phyloP scores from a whole-genome alignment of 2,888 invertebrate species.

The Torymus texanus region DNA sequence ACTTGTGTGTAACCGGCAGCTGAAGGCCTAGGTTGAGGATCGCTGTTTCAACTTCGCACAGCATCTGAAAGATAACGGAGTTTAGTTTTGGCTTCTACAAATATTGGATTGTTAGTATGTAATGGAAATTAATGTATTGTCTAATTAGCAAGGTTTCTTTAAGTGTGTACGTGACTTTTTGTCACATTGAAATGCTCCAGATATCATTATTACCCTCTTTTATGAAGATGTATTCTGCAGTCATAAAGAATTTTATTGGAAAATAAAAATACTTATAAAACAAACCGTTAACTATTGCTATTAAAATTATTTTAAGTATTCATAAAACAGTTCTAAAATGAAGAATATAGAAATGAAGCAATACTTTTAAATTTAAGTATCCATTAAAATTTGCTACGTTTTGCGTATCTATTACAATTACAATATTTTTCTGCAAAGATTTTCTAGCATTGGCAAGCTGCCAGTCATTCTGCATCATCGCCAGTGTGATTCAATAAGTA shows the following conservation, averaged over 20 bases:
- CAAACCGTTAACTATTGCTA: neutral
- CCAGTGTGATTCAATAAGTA: conserved; percentile 19
- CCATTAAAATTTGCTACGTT: conserved; percentile 5
- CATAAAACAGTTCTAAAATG: conserved; percentile 2
- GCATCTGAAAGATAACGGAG: conserved; percentile 68
- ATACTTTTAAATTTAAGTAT: neutral
- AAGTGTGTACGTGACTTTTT: too few relatives aligned
- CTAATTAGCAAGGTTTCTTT: too few relatives aligned
- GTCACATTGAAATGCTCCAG: too few relatives aligned
- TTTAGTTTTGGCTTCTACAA: too few relatives aligned
- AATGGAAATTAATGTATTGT: too few relatives aligned
- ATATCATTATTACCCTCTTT: too few relatives aligned
- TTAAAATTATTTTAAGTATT: neutral
- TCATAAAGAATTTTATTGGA: too few relatives aligned
- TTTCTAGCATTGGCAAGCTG: conserved; percentile 25
- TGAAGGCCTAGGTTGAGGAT: conserved; percentile 75
- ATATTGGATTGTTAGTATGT: too few relatives aligned
- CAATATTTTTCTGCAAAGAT: conserved; percentile 5
- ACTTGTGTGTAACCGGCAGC: conserved; percentile 67
- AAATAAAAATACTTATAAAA: conserved; percentile 1
- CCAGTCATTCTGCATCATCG: conserved; percentile 29
- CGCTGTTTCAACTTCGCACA: conserved; percentile 80
- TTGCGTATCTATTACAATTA: conserved; percentile 12
- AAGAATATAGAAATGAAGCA: neutral
- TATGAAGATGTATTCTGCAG: too few relatives aligned